A percentile compares a stretch with the other conserved stretches of the same genome.
Evolutionary conservation across 2,113 vertebrate species (phyloP).

Genomic region (Gasterosteus aculeatus): DNA sequence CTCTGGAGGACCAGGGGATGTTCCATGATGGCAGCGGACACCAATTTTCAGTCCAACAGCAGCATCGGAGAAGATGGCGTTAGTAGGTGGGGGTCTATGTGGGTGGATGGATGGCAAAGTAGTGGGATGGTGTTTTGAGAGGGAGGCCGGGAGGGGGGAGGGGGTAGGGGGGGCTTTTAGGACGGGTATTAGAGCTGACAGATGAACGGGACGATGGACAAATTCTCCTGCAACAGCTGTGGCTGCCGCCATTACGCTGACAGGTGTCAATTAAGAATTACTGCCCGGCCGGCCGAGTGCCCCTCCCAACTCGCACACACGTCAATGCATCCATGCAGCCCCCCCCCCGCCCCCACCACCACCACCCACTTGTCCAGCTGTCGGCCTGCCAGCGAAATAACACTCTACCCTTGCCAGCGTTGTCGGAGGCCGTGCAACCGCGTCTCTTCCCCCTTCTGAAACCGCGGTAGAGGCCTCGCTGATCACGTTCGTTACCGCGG

Average conservation of each 20-base stretch:
- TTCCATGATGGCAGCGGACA: slow-evolving; percentile 2
- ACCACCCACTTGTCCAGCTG: slow-evolving; percentile 84
- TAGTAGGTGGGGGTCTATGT: slow-evolving; percentile 49
- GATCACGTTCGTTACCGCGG: slow-evolving; percentile 50
- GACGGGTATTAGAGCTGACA: slow-evolving; percentile 98
- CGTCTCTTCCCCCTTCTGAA: too few relatives aligned
- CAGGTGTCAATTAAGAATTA: slow-evolving; percentile 99
- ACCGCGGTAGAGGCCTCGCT: too few relatives aligned
- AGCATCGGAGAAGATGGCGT: slow-evolving; percentile 26
- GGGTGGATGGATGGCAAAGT: slow-evolving; percentile 52
- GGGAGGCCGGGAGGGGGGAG: neutral
- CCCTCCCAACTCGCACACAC: slow-evolving; percentile 39
- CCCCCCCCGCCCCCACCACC: slow-evolving; percentile 11
- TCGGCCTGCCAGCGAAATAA: slow-evolving; percentile 89
- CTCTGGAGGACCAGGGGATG: neutral
- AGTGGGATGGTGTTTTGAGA: slow-evolving; percentile 52
- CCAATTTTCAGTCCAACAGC: slow-evolving; percentile 33
- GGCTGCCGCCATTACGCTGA: slow-evolving; percentile 89
- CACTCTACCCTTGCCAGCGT: slow-evolving; percentile 99
- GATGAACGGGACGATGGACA: slow-evolving; percentile 95
- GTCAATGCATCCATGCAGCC: slow-evolving; percentile 33
- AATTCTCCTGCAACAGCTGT: slow-evolving; percentile 95
- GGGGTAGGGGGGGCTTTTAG: slow-evolving; percentile 82
- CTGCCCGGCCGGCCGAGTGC: slow-evolving; percentile 86
- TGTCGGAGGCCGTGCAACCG: slow-evolving; percentile 59